Conservation (phyloP, 2,113 vertebrate genomes). For the Channa argus region DNA sequence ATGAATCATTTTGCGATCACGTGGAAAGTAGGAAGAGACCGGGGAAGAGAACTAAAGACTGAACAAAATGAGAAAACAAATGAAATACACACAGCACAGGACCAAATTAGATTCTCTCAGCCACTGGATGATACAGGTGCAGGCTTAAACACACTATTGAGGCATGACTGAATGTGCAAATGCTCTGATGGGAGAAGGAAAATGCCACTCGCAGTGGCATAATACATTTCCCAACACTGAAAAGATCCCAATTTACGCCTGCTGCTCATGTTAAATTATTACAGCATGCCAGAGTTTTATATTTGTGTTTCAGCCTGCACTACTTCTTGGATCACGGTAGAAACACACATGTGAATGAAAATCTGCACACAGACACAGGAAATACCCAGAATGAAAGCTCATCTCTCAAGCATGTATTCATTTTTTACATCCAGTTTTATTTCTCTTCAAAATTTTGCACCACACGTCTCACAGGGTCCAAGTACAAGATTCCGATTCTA, state of each 20-base stretch:
- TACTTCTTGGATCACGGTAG: too few relatives aligned
- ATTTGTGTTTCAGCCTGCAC: background rate
- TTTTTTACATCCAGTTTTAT: conserved; percentile 27
- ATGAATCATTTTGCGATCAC: conserved; percentile 38
- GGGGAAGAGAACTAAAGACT: background rate
- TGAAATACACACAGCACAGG: background rate
- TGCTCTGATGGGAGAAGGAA: background rate
- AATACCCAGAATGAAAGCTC: background rate
- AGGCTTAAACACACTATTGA: conserved; percentile 1
- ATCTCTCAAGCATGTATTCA: conserved; percentile 11
- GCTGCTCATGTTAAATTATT: background rate
- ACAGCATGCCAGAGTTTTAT: background rate
- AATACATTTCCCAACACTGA: background rate
- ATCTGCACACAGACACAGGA: background rate
- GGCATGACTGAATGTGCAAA: background rate
- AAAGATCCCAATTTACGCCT: background rate
- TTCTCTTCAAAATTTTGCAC: conserved; percentile 9
- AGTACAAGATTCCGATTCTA: conserved; percentile 4
- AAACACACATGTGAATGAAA: background rate
- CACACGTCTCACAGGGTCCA: conserved; percentile 20
- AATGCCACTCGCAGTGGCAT: background rate
- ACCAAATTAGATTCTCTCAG: background rate
- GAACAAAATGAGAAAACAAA: background rate
- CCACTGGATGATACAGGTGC: background rate
- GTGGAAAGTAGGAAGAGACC: background rate